Evolutionary conservation across 1,140 invertebrate genomes (phyloP), one percentile per base, ranked within the genome.

Genomic region (Brachionus rubens): DNA sequence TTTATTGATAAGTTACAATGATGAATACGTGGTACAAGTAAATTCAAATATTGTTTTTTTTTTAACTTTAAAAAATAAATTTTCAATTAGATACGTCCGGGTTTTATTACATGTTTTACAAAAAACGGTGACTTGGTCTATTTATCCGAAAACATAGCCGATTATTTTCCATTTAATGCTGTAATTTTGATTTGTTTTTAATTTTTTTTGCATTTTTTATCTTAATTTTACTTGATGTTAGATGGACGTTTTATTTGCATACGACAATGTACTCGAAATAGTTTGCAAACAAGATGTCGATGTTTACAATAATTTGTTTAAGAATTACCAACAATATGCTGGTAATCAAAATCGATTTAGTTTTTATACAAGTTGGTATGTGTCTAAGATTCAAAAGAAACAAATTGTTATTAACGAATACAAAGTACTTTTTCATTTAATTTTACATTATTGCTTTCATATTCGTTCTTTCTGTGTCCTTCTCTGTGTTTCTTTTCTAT

Each of bases 161-260:
- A 65, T 16, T 65, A 24, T 19, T 65, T 65, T 65, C 36, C 36
- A 41, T 41, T 65, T 10, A 65, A 65, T 65, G 59, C 59, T 24
- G 56, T 62, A 62, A 50, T 16, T 50, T 16, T 50, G 19, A 50
- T 1, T 2, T 16, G 5, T 16, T 1, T 16, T 1, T n/a, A 50
- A 50, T 16, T n/a, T 16, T 24, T 24, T 54, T 24, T 24, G 3
- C 10, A 54, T 5, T 54, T 5, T 26, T 54, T 41, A 36, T 62
- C 16, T 5, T 10, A 10, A 14, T 33, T 33, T 21, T 28, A 26
- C 12, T 26, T 54, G 14, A 28, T n/a, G 6, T 28, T 54, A 62
- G 56, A 7, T 65, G 21, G 59, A 65, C 43, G 24, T 43, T 6
- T 36, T 65, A 5, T 65, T 65, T 65, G 59, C 59, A 12, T 65